Evolutionary conservation across 2,113 vertebrate genomes (phyloP), one percentile per base, ranked within the genome.

Genomic region (Vicugna pacos): DNA sequence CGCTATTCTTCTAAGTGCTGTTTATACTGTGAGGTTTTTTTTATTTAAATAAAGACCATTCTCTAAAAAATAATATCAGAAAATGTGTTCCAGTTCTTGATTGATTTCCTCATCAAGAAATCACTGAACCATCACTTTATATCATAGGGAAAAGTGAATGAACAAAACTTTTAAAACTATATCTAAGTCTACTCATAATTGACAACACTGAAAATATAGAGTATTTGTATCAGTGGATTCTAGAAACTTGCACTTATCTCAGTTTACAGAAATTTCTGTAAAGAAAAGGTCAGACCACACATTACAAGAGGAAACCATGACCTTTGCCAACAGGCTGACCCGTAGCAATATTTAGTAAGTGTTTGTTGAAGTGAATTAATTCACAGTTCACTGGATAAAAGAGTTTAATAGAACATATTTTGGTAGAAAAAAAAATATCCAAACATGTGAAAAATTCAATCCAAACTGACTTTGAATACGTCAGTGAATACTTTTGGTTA

Each of bases 381-480:
- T 72, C 46, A 54, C 2, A 54, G 6, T 58, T 69, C 67, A 83
- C 3, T 50, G n/a, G 28, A 67, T 60, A 88, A 75, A 79, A 81
- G 16, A 88, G 65, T 30, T 46, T 6, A 94, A 92, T 2, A 77
- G 48, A 69, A 58, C 65, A 65, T 67, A 65, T 38, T 89, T 76
- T 76, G 38, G 38, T 26, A 62, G 11, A 72, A 50, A 24, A 69
- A 90, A 79, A 79, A 20, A 4, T 13, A 69, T 80, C 80, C 46
- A 88, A 95, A 60, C 32, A 67, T 32, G n/a, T 65, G 5, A 65
- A 92, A 56, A 84, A 38, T 89, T 95, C 54, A 52, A 28, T 83
- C 85, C 42, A 86, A 97, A 86, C 30, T 83, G 42, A 96, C 56
- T 94, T 87, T 77, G 75, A 89, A 65, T 73, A 90, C 75, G 88